phyloP scores from a whole-genome alignment of 2,113 vertebrate species.

The Hemicordylus capensis region DNA sequence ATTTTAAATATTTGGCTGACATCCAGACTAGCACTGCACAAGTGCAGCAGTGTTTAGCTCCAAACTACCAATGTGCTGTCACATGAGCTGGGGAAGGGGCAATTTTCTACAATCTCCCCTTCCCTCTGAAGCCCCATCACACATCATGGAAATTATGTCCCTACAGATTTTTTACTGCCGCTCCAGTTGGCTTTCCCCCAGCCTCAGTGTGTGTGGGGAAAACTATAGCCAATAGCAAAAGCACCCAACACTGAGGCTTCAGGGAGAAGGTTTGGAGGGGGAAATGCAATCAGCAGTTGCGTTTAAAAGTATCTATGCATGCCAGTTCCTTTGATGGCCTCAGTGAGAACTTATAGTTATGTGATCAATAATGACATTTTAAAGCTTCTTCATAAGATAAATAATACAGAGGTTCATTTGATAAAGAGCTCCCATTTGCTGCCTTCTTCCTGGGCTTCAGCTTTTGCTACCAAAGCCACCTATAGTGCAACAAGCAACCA shows the following conservation, averaged over 20 bases:
- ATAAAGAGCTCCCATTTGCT: not conserved
- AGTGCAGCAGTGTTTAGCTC: too few relatives aligned
- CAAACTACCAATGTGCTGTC: too few relatives aligned
- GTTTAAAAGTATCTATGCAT: not conserved
- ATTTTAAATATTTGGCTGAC: not conserved
- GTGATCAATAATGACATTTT: not conserved
- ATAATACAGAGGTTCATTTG: not conserved
- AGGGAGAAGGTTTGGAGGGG: not conserved
- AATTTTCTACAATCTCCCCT: too few relatives aligned
- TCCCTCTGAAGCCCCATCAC: too few relatives aligned
- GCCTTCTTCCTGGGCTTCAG: not conserved
- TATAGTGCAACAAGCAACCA: not conserved
- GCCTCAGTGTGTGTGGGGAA: not conserved
- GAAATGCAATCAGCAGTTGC: not conserved
- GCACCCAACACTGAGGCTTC: not conserved
- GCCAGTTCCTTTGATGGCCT: not conserved
- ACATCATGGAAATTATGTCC: too few relatives aligned
- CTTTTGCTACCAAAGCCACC: too few relatives aligned
- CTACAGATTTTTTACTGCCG: not conserved
- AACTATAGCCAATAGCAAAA: not conserved
- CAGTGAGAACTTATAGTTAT: not conserved
- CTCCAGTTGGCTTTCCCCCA: not conserved
- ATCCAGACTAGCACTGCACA: too few relatives aligned
- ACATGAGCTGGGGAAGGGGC: too few relatives aligned
- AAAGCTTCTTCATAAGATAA: not conserved